Evolutionary conservation across 2,888 invertebrate species (phyloP).

Genomic region (Epinotia demarniana): DNA sequence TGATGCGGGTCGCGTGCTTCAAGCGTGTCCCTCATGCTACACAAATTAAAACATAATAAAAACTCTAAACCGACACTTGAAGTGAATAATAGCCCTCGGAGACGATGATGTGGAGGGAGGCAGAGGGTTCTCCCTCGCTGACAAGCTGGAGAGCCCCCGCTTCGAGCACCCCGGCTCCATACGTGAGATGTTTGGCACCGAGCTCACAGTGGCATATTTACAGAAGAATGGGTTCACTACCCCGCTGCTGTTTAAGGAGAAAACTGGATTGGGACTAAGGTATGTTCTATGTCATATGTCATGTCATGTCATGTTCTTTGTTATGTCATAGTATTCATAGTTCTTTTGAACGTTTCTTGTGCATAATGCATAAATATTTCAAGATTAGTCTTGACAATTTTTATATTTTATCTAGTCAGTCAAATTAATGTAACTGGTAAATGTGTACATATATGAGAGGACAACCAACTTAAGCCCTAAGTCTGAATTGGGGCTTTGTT

Average conservation of each 20-base stretch:
- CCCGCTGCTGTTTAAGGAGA: slow-evolving; percentile 95
- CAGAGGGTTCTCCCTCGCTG: slow-evolving; percentile 95
- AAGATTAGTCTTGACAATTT: background rate
- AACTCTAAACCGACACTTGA: slow-evolving; percentile 68
- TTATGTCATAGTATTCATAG: background rate
- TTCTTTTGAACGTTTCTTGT: no score
- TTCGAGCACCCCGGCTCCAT: slow-evolving; percentile 93
- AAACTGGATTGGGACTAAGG: slow-evolving; percentile 91
- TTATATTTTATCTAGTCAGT: no score
- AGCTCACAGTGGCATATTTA: slow-evolving; percentile 89
- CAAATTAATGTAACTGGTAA: background rate
- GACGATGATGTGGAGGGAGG: slow-evolving; percentile 91
- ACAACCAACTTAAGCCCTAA: no score
- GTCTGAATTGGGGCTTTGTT: no score
- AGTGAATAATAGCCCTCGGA: slow-evolving; percentile 87
- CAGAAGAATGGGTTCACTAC: slow-evolving; percentile 97
- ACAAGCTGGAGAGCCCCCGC: slow-evolving; percentile 92
- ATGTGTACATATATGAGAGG: background rate
- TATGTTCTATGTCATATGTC: no score
- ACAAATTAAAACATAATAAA: slow-evolving; percentile 76
- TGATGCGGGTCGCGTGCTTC: slow-evolving; percentile 79
- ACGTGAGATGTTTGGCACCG: slow-evolving; percentile 93
- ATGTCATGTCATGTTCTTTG: no score
- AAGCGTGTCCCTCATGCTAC: slow-evolving; percentile 80
- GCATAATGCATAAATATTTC: background rate